Conservation (phyloP, 2,888 invertebrate genomes). For the Dryococelus australis region DNA sequence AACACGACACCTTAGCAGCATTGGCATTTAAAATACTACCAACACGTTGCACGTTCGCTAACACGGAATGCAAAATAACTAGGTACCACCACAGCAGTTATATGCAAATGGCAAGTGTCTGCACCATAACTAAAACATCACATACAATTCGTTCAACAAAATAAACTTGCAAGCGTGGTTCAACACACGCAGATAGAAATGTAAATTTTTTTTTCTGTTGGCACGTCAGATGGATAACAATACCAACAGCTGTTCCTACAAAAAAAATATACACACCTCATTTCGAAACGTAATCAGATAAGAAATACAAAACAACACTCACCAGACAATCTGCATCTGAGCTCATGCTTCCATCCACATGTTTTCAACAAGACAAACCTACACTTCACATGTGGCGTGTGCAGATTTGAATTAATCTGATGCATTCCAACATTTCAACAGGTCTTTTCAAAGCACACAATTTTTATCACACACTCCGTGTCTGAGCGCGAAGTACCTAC, state of each 20-base stretch:
- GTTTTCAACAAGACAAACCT: constrained; percentile 48
- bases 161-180: background rate
- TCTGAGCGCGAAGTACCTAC: background rate
- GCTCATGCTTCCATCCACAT: constrained; percentile 76
- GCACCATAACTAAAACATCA: background rate
- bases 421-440: constrained; percentile 38
- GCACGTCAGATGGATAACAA: background rate
- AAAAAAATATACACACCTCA: background rate
- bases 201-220: constrained; percentile 6
- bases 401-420: constrained; percentile 23
- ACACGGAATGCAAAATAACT: background rate
- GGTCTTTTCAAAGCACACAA: background rate
- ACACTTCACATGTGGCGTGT: constrained; percentile 26
- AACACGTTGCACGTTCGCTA: background rate
- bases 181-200: background rate
- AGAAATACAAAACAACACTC: constrained; percentile 52
- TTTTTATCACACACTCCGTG: background rate
- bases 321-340: constrained; percentile 77
- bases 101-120: background rate
- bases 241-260: background rate
- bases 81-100: background rate
- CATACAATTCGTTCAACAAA: background rate
- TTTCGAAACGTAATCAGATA: background rate
- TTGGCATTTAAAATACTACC: constrained; percentile 10
- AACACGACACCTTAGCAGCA: background rate